A percentile compares a stretch with the other conserved stretches of the same genome.
phyloP scores from a whole-genome alignment of 1,140 invertebrate species.

The Zaprionus ornatus region DNA sequence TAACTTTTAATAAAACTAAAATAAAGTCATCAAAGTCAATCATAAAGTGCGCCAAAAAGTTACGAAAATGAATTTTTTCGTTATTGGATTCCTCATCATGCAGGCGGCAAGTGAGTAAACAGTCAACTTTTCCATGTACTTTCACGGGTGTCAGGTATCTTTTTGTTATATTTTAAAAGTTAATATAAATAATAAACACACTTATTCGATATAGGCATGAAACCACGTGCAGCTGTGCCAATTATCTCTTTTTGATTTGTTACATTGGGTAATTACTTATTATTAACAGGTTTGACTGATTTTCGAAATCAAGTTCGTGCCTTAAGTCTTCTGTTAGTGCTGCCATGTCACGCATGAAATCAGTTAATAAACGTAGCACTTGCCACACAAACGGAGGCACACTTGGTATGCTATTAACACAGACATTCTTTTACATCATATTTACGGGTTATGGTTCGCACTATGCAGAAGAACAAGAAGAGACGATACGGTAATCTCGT shows the following conservation, averaged over 20 bases:
- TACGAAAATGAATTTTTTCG: slow-evolving; percentile 80
- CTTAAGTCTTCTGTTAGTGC: slow-evolving; percentile 53
- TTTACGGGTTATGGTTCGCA: background rate
- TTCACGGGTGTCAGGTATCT: background rate
- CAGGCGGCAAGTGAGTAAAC: slow-evolving; percentile 80
- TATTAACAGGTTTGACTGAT: slow-evolving; percentile 10
- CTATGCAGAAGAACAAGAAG: slow-evolving; percentile 9
- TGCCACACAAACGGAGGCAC: slow-evolving; percentile 9
- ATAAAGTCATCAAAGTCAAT: slow-evolving; percentile 31
- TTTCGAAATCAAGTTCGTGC: slow-evolving; percentile 50
- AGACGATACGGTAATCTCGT: background rate
- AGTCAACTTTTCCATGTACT: slow-evolving; percentile 23
- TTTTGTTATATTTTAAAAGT: background rate
- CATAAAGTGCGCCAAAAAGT: slow-evolving; percentile 42
- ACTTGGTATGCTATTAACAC: slow-evolving; percentile 10
- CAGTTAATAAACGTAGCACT: slow-evolving; percentile 24
- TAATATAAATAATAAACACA: background rate
- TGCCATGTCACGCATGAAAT: slow-evolving; percentile 49
- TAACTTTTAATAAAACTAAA: slow-evolving; percentile 12
- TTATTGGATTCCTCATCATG: slow-evolving; percentile 82
- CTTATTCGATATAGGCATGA: background rate
- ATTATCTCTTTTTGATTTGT: background rate
- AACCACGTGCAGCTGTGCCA: background rate
- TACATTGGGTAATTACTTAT: slow-evolving; percentile 14
- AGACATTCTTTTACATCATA: slow-evolving; percentile 42